phyloP scores from a whole-genome alignment of 1,140 invertebrate genomes.

The Dendroctonus valens region DNA sequence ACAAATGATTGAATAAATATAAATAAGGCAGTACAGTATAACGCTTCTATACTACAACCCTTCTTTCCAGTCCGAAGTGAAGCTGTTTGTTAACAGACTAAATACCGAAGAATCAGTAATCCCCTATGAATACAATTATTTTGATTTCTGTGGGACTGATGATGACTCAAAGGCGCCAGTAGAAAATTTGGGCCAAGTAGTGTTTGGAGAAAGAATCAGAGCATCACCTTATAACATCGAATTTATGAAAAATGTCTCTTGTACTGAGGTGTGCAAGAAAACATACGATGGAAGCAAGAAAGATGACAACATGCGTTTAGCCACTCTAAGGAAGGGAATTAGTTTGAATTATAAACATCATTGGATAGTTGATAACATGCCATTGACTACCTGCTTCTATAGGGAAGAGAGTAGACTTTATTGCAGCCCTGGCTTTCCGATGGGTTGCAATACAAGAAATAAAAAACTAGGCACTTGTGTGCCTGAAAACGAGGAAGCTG shows the following conservation, averaged over 20 bases:
- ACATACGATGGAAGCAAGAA: constrained; percentile 72
- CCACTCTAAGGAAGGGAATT: constrained; percentile 87
- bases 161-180: constrained; percentile 80
- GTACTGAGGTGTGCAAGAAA: constrained; percentile 69
- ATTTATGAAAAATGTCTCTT: constrained; percentile 72
- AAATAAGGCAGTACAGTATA: too few relatives aligned
- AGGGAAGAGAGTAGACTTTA: constrained; percentile 74
- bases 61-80: constrained; percentile 74
- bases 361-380: constrained; percentile 99
- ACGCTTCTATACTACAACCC: too few relatives aligned
- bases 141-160: constrained; percentile 84
- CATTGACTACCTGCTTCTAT: constrained; percentile 91
- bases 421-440: constrained; percentile 94
- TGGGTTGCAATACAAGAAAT: constrained; percentile 84
- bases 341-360: constrained; percentile 98
- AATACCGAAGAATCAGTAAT: constrained; percentile 96
- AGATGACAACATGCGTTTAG: constrained; percentile 69
- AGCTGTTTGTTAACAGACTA: constrained; percentile 90
- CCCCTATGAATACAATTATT: constrained; percentile 96
- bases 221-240: constrained; percentile 85
- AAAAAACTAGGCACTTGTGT: constrained; percentile 40
- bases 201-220: constrained; percentile 96
- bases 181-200: constrained; percentile 97
- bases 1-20: too few relatives aligned
- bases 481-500: constrained; percentile 26